Base-by-base conservation (phyloP, 1,140 invertebrate genomes). In the Cyclina sinensis region DNA sequence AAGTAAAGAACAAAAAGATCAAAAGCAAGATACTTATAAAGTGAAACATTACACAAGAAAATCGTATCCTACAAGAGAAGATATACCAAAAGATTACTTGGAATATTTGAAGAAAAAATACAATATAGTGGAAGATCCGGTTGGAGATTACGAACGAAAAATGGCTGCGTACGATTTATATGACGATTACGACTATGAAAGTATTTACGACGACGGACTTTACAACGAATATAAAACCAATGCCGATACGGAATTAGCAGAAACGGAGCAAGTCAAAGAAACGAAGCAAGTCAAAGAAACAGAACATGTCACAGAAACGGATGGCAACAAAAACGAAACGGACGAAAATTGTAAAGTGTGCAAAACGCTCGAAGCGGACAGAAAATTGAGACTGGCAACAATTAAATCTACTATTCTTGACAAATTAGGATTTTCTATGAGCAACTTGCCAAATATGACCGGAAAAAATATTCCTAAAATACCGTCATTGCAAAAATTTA, bases 391-490 rank as follows among this genome's bases (percentile, higher is more conserved):
- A 82, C 7, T 88, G 9, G 68, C 51, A 35, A 62, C 46, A 54
- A 88, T 88, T 74, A 54, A 76, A 74, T 57, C 81, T 48, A 74
- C 78, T 27, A 88, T 88, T 43, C 62, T 88, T 21, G 46, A 62
- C 11, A 81, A 82, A 59, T 1, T 88, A 18, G 86, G 86, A 43
- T 88, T 88, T 80, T 39, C 57, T 0, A 62, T 30, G 21, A 59
- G 39, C 48, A 82, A 81, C 54, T 46, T 88, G 78, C 86, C 86
- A 35, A 88, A 88, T 62, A 88, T 88, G 86, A 88, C 86, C 16
- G 79, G 86, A 21, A 86, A 79, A 65, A 59, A 24, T 21, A 82
- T 88, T n/a, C 86, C 86, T 24, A 54, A 76, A 43, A 59, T 82
- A 82, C 85, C 89, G 21, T 90, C 89, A 11, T 46, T 86, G 32